Evolutionary conservation across 2,113 vertebrate species (phyloP), one percentile per base, ranked within the genome.

Genomic region (Chelonoidis abingdonii): DNA sequence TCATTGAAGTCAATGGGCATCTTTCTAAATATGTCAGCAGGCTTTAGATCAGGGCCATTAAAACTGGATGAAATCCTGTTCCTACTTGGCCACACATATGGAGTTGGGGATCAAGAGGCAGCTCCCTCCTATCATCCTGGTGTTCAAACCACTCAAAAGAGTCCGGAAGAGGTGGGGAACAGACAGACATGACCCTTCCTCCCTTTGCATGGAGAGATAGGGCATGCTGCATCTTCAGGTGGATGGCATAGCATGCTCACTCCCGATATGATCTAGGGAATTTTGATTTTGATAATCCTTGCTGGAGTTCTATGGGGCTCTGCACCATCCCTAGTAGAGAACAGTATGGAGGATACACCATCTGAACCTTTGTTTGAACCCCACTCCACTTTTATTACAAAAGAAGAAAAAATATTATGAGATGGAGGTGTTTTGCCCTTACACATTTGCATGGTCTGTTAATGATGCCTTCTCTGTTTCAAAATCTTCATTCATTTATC

Each of bases 401-500:
- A 87, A 90, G 90, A 6, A 82, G 90, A 52, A 80, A 76, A 54
- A 90, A 80, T 38, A 82, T 1, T 31, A 16, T 1, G 8, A 54
- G 3, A 24, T 79, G 22, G 89, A 93, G 5, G 6, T 3, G 8
- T 89, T 89, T 90, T 86, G 5, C 29, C 44, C 22, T 41, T 69
- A 83, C 8, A 75, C 0, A 47, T 79, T 90, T 90, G 3, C 14
- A 29, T 35, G 83, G n/a, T 2, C 24, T 1, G 3, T 83, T 95
- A 79, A 4, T 50, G 4, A 75, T 65, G 25, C 89, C n/a, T 38
- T 86, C 52, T 80, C 79, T 80, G 41, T 6, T 83, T 90, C 8
- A 87, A 92, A 52, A 91, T 6, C 2, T 31, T 85, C 13, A 53
- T 87, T 85, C 88, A 2, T 65, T 89, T 86, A 94, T 69, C 22